Percentiles rank a stretch among this genome's conserved stretches.
Conservation (phyloP, 1,140 invertebrate genomes). For the Trichonephila inaurata region DNA sequence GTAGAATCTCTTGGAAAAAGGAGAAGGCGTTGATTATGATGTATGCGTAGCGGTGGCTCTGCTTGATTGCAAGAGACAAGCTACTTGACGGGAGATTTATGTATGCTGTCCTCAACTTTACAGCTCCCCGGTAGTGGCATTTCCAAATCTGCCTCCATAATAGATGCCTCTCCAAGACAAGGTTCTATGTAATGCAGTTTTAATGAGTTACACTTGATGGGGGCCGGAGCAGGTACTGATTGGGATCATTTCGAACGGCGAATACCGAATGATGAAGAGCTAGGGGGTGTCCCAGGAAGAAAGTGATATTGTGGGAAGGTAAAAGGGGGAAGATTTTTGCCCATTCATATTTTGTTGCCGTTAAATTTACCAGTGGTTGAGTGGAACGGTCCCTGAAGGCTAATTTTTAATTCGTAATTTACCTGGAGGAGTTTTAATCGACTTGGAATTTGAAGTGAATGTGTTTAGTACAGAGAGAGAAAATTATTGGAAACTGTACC, state of each 20-base stretch:
- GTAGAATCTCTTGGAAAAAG: background rate
- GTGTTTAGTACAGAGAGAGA: background rate
- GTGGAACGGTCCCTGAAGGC: background rate
- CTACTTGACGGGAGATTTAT: constrained; percentile 51
- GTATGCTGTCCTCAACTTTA: constrained; percentile 43
- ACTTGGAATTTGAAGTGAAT: background rate
- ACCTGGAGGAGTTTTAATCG: constrained; percentile 43
- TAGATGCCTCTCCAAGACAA: constrained; percentile 47
- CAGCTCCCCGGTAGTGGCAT: constrained; percentile 29
- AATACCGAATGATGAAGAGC: background rate
- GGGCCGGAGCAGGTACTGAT: constrained; percentile 56
- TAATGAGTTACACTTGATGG: constrained; percentile 71
- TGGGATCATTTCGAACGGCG: constrained; percentile 47
- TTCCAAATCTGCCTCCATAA: constrained; percentile 50
- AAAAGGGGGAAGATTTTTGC: background rate
- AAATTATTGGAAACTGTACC: background rate
- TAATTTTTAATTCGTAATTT: constrained; percentile 62
- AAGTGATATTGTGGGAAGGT: background rate
- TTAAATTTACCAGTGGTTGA: constrained; percentile 27
- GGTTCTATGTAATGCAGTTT: constrained; percentile 71
- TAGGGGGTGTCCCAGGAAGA: background rate
- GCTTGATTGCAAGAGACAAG: constrained; percentile 55
- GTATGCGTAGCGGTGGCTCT: constrained; percentile 10
- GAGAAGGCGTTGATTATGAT: constrained; percentile 61
- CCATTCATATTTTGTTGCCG: constrained; percentile 49